Evolutionary conservation across 1,140 invertebrate species (phyloP), one percentile per base, ranked within the genome.

Genomic region (Zaprionus gabonicus): DNA sequence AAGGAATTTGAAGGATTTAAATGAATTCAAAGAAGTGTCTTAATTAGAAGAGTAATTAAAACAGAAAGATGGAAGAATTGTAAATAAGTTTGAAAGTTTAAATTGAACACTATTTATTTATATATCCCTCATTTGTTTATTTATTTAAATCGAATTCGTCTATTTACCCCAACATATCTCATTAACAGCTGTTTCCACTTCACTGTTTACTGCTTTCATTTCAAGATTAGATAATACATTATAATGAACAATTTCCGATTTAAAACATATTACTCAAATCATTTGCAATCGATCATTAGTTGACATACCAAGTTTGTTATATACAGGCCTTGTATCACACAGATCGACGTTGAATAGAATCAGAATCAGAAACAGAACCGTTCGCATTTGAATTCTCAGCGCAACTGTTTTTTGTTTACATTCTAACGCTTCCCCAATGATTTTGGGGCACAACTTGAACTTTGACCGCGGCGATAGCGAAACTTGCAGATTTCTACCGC

Each of bases 401-500:
- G 46, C 46, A 51, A 51, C 46, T 23, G 46, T 51, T 51, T 51
- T 51, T 51, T 51, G 46, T 51, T 51, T 51, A 51, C 7, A 17
- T 17, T 46, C n/a, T 9, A 13, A n/a, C 6, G 17, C 15, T 46
- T 17, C 41, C 46, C 20, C 46, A 6, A 17, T 7, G 20, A 9
- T 51, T 17, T 51, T 51, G 10, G 10, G 41, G 2, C 6, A 41
- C 38, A 51, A 51, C 46, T 51, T 51, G 46, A 51, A 51, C 46
- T 51, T 51, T 51, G 20, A 51, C 10, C 20, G 3, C 6, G 3
- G 17, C 20, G 46, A 51, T 51, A 51, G 20, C 20, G 12, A 51
- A 51, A 51, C 20, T 25, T 23, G 46, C 46, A 51, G 46, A 51
- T 51, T 51, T 51, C 46, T 51, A 4, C 20, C 46, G 9, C 7